Evolutionary conservation across 2,888 invertebrate species (phyloP), one percentile per base, ranked within the genome.

Genomic region (Mythimna lalbum): DNA sequence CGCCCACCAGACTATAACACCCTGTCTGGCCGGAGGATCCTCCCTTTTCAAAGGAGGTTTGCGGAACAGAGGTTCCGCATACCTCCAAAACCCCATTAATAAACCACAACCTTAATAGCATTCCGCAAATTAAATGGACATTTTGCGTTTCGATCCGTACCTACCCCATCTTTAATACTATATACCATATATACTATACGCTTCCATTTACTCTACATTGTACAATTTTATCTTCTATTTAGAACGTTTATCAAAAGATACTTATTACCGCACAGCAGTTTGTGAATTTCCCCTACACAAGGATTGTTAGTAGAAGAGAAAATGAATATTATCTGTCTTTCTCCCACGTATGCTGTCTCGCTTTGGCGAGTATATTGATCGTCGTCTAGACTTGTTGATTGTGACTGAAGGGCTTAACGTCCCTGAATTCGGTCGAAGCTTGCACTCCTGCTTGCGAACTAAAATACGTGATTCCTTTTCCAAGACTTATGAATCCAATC

Each of bases 371-470:
- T 89, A 91, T 96, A 96, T 96, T 96, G 95, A 96, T 96, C 95
- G 95, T 85, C 86, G 93, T 93, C 95, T 94, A 93, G 94, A 96
- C 95, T 95, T 95, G 95, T 95, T 95, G 95, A 95, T 95, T 92
- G 89, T 90, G 75, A 83, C 87, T 88, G 87, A 87, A 89, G 89
- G 89, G 90, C 87, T 90, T 89, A 86, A 86, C 85, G 86, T 89
- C 89, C 88, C 89, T 86, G 89, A 90, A 88, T 88, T 89, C 80
- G 82, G 75, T 64, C 81, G 76, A 74, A 59, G 63, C 70, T 80
- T 80, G 74, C 74, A 80, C 67, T 71, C 52, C 62, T 72, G 61
- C 73, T 72, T 77, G 52, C 36, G 43, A 62, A 65, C 73, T 69
- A 69, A 76, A 79, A 62, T 66, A 67, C 33, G 73, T 75, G 56